phyloP scores from a whole-genome alignment of 2,888 invertebrate genomes.

The Eupithecia subumbrata region DNA sequence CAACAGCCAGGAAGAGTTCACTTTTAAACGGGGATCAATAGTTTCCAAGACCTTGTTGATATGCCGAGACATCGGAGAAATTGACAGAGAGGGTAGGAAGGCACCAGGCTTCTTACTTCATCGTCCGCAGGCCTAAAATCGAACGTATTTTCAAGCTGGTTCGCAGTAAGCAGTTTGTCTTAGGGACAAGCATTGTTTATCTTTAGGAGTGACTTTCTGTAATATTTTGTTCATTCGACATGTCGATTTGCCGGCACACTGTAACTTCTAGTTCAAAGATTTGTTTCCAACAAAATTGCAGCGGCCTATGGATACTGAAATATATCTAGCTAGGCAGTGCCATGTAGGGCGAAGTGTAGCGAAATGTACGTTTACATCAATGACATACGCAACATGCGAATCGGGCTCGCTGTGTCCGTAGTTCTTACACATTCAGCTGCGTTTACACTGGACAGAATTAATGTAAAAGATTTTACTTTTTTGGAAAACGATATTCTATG shows the following conservation, averaged over 20 bases:
- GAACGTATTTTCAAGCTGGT: too few species aligned
- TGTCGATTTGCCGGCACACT: neutral
- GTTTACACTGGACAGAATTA: neutral
- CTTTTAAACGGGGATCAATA: neutral
- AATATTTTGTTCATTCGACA: neutral
- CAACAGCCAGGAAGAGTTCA: neutral
- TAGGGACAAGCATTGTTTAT: too few species aligned
- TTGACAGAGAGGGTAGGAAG: neutral
- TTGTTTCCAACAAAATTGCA: constrained; percentile 2
- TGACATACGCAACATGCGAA: constrained; percentile 54
- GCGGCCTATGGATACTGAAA: constrained; percentile 1
- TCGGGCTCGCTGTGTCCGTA: constrained; percentile 31
- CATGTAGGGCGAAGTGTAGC: constrained; percentile 33
- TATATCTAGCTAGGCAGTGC: constrained; percentile 6
- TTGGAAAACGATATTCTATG: too few species aligned
- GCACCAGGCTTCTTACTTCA: neutral
- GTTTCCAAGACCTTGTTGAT: neutral
- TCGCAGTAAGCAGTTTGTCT: too few species aligned
- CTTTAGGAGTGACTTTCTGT: neutral
- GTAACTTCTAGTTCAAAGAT: neutral
- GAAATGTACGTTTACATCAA: constrained; percentile 57
- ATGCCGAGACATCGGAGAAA: neutral
- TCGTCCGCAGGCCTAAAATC: neutral
- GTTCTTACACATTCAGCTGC: neutral
- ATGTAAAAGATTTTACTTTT: neutral